phyloP scores from a whole-genome alignment of 2,797 vertebrate species.

The Distichodus sexfasciatus region DNA sequence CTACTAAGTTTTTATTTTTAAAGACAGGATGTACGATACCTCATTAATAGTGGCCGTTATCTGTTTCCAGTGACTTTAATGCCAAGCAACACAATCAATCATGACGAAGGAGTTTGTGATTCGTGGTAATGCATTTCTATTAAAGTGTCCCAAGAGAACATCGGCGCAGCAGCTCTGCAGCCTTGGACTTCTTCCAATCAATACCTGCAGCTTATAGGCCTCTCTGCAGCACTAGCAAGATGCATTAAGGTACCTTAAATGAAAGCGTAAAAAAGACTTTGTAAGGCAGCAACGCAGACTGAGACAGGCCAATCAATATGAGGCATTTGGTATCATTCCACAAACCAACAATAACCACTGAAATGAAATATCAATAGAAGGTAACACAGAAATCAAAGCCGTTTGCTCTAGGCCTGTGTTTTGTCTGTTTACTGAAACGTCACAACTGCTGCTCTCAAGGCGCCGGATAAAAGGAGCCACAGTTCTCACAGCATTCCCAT shows the following conservation, averaged over 20 bases:
- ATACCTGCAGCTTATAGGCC: conserved; percentile 43
- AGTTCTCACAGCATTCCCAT: background rate
- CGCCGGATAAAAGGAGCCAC: background rate
- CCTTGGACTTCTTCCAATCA: conserved; percentile 43
- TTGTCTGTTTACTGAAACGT: background rate
- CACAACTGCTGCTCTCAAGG: background rate
- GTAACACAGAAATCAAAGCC: conserved; percentile 36
- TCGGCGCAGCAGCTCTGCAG: conserved; percentile 24
- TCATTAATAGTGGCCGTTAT: conserved; percentile 74
- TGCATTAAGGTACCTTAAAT: conserved; percentile 34
- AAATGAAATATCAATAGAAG: conserved; percentile 19
- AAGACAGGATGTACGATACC: conserved; percentile 67
- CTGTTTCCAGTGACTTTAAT: conserved; percentile 76
- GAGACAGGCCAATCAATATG: conserved; percentile 5
- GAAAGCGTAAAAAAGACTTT: conserved; percentile 11
- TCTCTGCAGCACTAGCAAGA: conserved; percentile 30
- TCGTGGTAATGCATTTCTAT: conserved; percentile 77
- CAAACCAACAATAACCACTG: background rate
- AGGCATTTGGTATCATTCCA: background rate
- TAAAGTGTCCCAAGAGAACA: conserved; percentile 67
- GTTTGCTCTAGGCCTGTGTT: background rate
- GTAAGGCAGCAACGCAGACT: conserved; percentile 14
- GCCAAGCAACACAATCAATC: conserved; percentile 73
- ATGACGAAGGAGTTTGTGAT: conserved; percentile 67
- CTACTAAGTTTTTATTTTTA: conserved; percentile 64